Conservation (phyloP, 1,140 invertebrate species). For the Diabrotica undecimpunctata region DNA sequence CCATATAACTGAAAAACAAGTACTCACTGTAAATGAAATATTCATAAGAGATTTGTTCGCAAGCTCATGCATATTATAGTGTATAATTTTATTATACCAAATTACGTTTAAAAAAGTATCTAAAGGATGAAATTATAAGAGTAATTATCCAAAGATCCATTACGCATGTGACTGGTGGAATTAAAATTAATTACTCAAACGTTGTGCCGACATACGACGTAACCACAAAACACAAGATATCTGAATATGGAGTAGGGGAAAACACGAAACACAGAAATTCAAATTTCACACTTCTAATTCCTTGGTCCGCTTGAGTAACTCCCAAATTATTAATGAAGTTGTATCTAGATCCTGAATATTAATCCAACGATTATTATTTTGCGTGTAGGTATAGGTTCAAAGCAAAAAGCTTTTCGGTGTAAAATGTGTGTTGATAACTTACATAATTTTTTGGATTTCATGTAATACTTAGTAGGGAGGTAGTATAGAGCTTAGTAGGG, state of each 20-base stretch:
- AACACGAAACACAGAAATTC: background rate
- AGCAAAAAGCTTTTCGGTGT: background rate
- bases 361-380: background rate
- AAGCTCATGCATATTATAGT: too few species aligned
- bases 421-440: too few species aligned
- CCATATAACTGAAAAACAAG: too few species aligned
- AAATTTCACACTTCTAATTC: slow-evolving; percentile 3
- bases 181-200: background rate
- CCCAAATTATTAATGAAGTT: slow-evolving; percentile 1
- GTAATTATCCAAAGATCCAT: too few species aligned
- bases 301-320: background rate
- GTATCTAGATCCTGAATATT: background rate
- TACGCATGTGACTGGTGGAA: background rate
- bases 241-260: background rate
- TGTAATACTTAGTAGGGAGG: too few species aligned
- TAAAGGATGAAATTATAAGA: too few species aligned
- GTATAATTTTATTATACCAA: too few species aligned
- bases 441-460: too few species aligned
- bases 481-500: too few species aligned
- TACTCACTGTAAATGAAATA: too few species aligned
- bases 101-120: too few species aligned
- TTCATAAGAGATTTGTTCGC: too few species aligned
- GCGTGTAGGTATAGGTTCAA: background rate
- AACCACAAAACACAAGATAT: background rate
- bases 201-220: background rate